Evolutionary conservation across 2,113 vertebrate genomes (phyloP).

Genomic region (Mastomys natalensis): DNA sequence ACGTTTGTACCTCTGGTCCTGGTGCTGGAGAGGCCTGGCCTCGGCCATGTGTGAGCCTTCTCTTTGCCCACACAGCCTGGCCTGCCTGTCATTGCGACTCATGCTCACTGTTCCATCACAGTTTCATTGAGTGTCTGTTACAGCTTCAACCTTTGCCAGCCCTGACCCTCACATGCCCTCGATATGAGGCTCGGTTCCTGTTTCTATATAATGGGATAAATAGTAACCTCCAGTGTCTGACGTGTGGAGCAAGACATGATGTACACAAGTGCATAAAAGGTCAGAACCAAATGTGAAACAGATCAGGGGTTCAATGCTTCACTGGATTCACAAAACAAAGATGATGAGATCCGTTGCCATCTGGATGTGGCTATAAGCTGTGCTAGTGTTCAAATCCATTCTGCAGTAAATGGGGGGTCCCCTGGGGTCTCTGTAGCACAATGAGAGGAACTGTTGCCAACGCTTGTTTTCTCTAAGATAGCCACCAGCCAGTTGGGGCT

Average conservation of each 20-base stretch:
- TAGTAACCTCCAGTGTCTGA: neutral
- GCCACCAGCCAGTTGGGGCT: neutral
- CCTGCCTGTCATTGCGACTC: neutral
- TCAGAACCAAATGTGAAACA: neutral
- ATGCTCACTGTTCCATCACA: rapidly evolving
- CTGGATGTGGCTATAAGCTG: neutral
- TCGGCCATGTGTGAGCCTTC: neutral
- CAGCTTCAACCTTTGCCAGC: neutral
- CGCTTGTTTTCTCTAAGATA: neutral
- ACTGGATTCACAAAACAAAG: neutral
- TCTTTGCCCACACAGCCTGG: neutral
- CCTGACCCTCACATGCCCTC: neutral
- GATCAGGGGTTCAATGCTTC: neutral
- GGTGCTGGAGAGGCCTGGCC: neutral
- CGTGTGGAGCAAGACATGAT: neutral
- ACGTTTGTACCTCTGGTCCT: neutral
- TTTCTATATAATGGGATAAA: neutral
- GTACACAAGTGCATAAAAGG: neutral
- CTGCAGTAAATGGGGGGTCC: neutral
- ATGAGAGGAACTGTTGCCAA: neutral
- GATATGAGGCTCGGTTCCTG: neutral
- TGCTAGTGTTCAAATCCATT: neutral
- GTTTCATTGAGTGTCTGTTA: neutral
- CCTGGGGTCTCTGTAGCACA: neutral
- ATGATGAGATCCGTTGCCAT: neutral